Conservation (phyloP, 2,888 invertebrate species). For the Bugula neritina region DNA sequence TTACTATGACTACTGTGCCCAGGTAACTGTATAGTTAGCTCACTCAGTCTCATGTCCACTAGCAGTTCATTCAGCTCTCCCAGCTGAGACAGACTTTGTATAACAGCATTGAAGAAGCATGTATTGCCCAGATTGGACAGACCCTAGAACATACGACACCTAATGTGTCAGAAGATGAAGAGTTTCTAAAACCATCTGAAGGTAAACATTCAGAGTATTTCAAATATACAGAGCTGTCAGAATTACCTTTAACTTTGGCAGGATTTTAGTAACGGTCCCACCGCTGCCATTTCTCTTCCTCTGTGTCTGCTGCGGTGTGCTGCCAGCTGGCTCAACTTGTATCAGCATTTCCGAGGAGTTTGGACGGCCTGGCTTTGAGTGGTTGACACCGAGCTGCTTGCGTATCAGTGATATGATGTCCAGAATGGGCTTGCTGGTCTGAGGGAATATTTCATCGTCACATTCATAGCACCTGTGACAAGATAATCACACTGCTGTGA, state of each 20-base stretch:
- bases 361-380: neutral
- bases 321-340: neutral
- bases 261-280: neutral
- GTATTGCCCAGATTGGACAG: constrained; percentile 88
- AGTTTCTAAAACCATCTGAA: too few relatives aligned
- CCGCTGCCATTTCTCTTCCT: neutral
- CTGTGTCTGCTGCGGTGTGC: neutral
- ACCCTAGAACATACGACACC: constrained; percentile 56
- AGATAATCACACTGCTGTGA: too few relatives aligned
- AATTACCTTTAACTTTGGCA: constrained; percentile 1
- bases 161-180: too few relatives aligned
- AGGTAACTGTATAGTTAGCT: neutral
- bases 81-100: constrained; percentile 60
- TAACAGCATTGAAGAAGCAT: constrained; percentile 92
- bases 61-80: constrained; percentile 24
- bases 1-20: neutral
- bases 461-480: constrained; percentile 50
- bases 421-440: constrained; percentile 57
- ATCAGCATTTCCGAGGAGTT: constrained; percentile 26
- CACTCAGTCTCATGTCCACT: constrained; percentile 4
- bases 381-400: constrained; percentile 53
- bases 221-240: neutral
- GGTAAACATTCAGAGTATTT: neutral
- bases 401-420: constrained; percentile 71
- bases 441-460: constrained; percentile 44